A percentile compares a stretch with the other conserved stretches of the same genome.
Evolutionary conservation across 1,140 invertebrate genomes (phyloP).

Genomic region (Triops longicaudatus): DNA sequence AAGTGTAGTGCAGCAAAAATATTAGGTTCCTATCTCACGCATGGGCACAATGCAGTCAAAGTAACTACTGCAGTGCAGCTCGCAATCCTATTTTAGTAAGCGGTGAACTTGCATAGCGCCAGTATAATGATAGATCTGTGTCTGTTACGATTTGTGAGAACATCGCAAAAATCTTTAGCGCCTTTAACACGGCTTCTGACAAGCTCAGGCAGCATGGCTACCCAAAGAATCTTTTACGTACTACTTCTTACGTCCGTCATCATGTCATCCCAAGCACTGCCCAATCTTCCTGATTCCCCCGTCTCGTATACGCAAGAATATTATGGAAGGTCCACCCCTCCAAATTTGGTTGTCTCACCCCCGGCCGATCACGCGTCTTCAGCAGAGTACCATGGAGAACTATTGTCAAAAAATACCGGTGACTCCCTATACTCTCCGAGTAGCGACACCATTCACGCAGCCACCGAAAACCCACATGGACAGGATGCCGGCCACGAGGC

Average conservation of each 20-base stretch:
- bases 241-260: not conserved
- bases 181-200: not conserved
- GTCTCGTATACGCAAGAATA: not conserved
- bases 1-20: not conserved
- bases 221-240: not conserved
- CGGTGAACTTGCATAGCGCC: not conserved
- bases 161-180: not conserved
- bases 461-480: not conserved
- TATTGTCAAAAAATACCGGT: not conserved
- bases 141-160: not conserved
- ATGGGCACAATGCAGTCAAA: not conserved
- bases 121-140: not conserved
- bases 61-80: not conserved
- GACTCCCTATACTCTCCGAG: not conserved
- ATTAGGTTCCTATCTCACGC: not conserved
- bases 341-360: not conserved
- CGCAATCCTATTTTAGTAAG: not conserved
- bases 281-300: not conserved
- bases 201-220: not conserved
- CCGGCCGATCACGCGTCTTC: not conserved
- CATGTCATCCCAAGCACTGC: not conserved
- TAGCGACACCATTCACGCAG: not conserved
- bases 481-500: slow-evolving; percentile 18
- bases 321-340: not conserved
- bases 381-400: not conserved